A percentile compares a stretch with the other conserved stretches of the same genome.
Evolutionary conservation across 2,888 invertebrate species (phyloP).

Genomic region (Orthonevra nobilis): DNA sequence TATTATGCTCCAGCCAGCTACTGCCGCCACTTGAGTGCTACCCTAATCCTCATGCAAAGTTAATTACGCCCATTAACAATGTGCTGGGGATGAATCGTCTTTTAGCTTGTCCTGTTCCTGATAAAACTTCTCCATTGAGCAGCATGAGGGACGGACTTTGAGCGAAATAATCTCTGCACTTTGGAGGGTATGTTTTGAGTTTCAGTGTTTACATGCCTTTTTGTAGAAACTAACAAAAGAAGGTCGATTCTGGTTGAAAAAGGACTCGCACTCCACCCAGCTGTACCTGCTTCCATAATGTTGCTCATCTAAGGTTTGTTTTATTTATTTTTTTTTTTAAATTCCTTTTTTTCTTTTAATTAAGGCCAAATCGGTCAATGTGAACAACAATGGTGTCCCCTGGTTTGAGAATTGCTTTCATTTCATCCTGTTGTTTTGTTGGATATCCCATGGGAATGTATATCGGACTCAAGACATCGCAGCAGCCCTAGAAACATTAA

Average conservation of each 20-base stretch:
- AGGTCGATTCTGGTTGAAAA: slow-evolving; percentile 21
- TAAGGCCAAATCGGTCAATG: slow-evolving; percentile 61
- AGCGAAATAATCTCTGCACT: not conserved
- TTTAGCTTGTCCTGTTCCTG: slow-evolving; percentile 21
- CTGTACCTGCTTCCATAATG: slow-evolving; percentile 24
- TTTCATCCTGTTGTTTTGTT: slow-evolving; percentile 31
- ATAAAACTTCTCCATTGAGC: slow-evolving; percentile 27
- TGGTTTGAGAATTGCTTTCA: slow-evolving; percentile 29
- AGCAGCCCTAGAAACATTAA: slow-evolving; percentile 12
- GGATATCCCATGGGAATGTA: slow-evolving; percentile 54
- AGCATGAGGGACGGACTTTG: not conserved
- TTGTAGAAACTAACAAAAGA: slow-evolving; percentile 43
- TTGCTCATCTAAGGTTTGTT: slow-evolving; percentile 34
- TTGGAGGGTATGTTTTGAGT: slow-evolving; percentile 20
- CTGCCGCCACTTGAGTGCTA: slow-evolving; percentile 46
- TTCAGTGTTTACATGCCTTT: slow-evolving; percentile 53
- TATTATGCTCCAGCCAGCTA: slow-evolving; percentile 3
- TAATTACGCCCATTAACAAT: slow-evolving; percentile 68
- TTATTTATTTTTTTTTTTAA: not conserved
- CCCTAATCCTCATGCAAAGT: slow-evolving; percentile 69
- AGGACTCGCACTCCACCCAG: slow-evolving; percentile 40
- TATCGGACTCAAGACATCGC: slow-evolving; percentile 41
- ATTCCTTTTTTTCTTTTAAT: slow-evolving; percentile 47
- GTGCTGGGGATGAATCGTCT: slow-evolving; percentile 34
- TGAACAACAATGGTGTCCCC: slow-evolving; percentile 56